A percentile compares a stretch with the other conserved stretches of the same genome.
phyloP scores from a whole-genome alignment of 2,113 vertebrate genomes.

The Atlantisia rogersi region DNA sequence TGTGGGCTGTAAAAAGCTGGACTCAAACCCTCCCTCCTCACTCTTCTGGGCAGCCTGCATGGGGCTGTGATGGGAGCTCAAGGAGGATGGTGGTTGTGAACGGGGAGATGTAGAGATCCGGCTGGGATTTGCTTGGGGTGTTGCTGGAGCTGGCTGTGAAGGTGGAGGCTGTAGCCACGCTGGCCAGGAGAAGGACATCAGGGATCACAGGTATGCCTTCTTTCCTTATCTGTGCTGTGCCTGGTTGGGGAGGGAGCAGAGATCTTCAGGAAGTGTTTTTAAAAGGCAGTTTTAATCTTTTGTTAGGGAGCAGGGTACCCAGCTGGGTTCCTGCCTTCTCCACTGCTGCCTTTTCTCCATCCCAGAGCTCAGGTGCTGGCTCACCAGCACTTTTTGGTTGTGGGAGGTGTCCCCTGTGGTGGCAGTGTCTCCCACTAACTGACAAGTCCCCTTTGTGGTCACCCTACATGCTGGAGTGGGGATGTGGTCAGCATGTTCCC shows the following conservation, averaged over 20 bases:
- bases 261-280: not conserved
- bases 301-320: not conserved
- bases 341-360: not conserved
- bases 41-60: not conserved
- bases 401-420: not conserved
- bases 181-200: constrained; percentile 1
- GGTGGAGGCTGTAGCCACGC: not conserved
- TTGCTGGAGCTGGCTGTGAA: not conserved
- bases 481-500: not conserved
- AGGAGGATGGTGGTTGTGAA: not conserved
- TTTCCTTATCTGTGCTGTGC: not conserved
- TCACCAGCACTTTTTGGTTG: not conserved
- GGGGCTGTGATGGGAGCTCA: not conserved
- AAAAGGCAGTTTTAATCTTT: not conserved
- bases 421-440: not conserved
- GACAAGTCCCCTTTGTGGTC: not conserved
- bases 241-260: not conserved
- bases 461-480: not conserved
- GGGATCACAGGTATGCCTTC: constrained; percentile 36
- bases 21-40: not conserved
- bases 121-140: not conserved
- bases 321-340: not conserved
- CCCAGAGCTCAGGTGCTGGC: not conserved
- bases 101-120: not conserved
- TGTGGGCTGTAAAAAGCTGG: not conserved